Percentiles rank a stretch among this genome's conserved stretches.
phyloP scores from a whole-genome alignment of 2,113 vertebrate genomes.

The Tetraodon nigroviridis region DNA sequence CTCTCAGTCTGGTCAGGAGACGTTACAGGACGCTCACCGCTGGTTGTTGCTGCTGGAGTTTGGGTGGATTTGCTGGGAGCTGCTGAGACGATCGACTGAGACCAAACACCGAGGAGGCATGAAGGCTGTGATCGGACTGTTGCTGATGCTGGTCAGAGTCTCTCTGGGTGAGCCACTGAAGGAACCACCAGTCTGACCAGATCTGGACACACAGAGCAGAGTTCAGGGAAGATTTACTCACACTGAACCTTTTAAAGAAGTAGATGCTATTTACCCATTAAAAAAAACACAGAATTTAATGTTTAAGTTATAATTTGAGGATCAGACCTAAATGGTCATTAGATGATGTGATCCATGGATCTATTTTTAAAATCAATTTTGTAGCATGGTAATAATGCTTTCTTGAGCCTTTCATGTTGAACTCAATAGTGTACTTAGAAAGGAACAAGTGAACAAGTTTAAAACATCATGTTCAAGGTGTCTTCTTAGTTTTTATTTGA shows the following conservation, averaged over 20 bases:
- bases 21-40: not conserved
- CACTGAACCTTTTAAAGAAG: no score
- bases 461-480: no score
- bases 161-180: conserved; percentile 24
- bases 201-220: not conserved
- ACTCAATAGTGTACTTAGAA: no score
- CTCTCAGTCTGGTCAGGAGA: not conserved
- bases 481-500: not conserved
- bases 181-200: not conserved
- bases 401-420: no score
- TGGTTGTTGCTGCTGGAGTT: not conserved
- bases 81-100: not conserved
- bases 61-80: not conserved
- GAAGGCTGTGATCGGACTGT: conserved; percentile 10
- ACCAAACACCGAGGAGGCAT: conserved; percentile 7
- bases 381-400: no score
- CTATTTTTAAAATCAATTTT: no score
- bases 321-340: no score
- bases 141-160: conserved; percentile 3
- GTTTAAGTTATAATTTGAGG: no score
- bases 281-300: no score
- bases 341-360: no score
- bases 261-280: no score
- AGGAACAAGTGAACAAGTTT: no score
- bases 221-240: not conserved